These are phyloP conservation scores for Haliclona indistincta DNA, from an alignment of 37 sponge, comb jelly and placozoan species.

Conservation along the genomic window DNA sequence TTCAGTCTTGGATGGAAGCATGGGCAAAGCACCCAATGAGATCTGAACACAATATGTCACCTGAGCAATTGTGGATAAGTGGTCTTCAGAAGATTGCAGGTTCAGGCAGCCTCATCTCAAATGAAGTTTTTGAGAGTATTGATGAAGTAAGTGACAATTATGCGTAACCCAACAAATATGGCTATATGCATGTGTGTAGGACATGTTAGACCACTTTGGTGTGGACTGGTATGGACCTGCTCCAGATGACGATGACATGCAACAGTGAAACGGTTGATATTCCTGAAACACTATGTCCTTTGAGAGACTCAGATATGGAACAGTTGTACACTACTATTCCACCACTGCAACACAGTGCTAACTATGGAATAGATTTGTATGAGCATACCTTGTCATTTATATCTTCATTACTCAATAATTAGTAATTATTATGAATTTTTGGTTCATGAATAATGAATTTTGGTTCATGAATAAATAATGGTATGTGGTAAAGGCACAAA, in stretches of 20 bases:
- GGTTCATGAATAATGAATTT: neutral
- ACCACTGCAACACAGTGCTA: neutral
- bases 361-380: neutral
- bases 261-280: neutral
- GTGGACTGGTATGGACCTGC: neutral
- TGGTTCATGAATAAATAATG: too few relatives aligned
- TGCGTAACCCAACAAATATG: neutral
- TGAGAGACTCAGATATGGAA: neutral
- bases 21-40: slow-evolving; percentile 42
- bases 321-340: neutral
- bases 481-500: too few relatives aligned
- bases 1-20: slow-evolving; percentile 13
- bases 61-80: slow-evolving; percentile 30
- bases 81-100: slow-evolving; percentile 8
- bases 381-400: neutral
- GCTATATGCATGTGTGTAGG: neutral
- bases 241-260: neutral
- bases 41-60: slow-evolving; percentile 19
- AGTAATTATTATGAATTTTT: neutral
- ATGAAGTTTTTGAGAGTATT: neutral
- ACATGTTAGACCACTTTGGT: neutral
- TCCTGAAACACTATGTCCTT: neutral
- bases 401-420: neutral
- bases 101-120: neutral
- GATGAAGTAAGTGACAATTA: neutral